Conservation (phyloP, 2,113 vertebrate genomes). For the Dermatemys mawii region DNA sequence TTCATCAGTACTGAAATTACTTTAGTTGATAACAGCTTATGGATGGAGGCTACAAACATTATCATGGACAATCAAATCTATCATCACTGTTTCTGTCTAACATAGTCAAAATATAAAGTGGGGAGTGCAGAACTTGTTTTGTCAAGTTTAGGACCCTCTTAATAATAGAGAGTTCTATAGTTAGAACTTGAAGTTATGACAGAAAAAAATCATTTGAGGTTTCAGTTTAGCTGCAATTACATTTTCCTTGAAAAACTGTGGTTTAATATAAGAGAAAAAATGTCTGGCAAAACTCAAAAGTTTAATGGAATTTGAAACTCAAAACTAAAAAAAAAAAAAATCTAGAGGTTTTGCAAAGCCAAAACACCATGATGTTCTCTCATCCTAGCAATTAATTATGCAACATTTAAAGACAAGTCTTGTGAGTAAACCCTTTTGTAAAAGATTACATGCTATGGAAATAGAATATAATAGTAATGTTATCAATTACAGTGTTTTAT, state of each 20-base stretch:
- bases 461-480: background rate
- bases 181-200: slow-evolving; percentile 60
- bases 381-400: slow-evolving; percentile 29
- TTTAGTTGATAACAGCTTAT: background rate
- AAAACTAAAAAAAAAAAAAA: slow-evolving; percentile 21
- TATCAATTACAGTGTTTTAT: background rate
- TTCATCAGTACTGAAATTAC: background rate
- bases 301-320: slow-evolving; percentile 48
- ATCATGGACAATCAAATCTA: background rate
- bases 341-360: slow-evolving; percentile 18
- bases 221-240: slow-evolving; percentile 54
- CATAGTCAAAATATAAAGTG: slow-evolving; percentile 9
- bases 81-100: slow-evolving; percentile 9
- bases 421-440: slow-evolving; percentile 20
- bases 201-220: slow-evolving; percentile 43
- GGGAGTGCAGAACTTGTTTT: slow-evolving; percentile 12
- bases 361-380: slow-evolving; percentile 32
- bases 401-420: slow-evolving; percentile 12
- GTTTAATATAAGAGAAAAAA: background rate
- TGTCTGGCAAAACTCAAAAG: slow-evolving; percentile 5
- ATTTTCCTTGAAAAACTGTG: background rate
- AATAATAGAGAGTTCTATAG: slow-evolving; percentile 39
- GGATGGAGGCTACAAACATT: background rate
- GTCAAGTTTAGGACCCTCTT: slow-evolving; percentile 16
- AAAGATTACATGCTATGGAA: slow-evolving; percentile 3